Evolutionary conservation across 2,888 invertebrate genomes (phyloP), one percentile per base, ranked within the genome.

Genomic region (Abscondita cerata): DNA sequence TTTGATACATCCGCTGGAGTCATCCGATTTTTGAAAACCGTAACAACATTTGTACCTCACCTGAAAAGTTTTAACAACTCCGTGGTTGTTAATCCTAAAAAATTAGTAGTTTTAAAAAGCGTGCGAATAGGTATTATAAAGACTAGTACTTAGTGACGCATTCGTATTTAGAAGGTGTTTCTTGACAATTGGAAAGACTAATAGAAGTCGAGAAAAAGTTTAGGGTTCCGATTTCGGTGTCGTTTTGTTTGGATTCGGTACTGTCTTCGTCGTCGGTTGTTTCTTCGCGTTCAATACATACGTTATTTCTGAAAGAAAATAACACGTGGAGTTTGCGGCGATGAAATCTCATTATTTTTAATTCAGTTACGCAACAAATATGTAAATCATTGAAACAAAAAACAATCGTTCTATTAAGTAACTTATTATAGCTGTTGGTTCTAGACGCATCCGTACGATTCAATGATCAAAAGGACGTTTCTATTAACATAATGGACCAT

Each of bases 11-110:
- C 77, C 78, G 41, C 70, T 64, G 9, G 74, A 62, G 41, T 73
- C 73, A 33, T 73, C 70, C 20, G 70, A 67, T 57, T 86, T 81
- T 56, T 84, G 81, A 76, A 81, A 89, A 36, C 90, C 90, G 73
- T 85, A 84, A 75, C 90, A 91, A 75, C 90, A 91, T 75, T 88
- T 86, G 68, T 88, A 85, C 15, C 84, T 84, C 50, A 87, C 83
- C 11, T 83, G 84, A 66, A 86, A 79, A 1, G 86, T 88, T 76
- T 86, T 87, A 67, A 84, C 84, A 34, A 85, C 83, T 15, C 86
- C 86, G 70, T 84, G 83, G 70, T 84, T 83, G 70, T 83, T 83
- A 38, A 83, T 78, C 68, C 87, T 88, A 70, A 9, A 75, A 72
- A 66, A 53, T 33, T 18, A 47, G 33, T 15, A n/a, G 52, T 31